These are phyloP conservation scores for Brachionus plicatilis DNA, from an alignment of 1,140 invertebrate genomes.

Conservation along the genomic window DNA sequence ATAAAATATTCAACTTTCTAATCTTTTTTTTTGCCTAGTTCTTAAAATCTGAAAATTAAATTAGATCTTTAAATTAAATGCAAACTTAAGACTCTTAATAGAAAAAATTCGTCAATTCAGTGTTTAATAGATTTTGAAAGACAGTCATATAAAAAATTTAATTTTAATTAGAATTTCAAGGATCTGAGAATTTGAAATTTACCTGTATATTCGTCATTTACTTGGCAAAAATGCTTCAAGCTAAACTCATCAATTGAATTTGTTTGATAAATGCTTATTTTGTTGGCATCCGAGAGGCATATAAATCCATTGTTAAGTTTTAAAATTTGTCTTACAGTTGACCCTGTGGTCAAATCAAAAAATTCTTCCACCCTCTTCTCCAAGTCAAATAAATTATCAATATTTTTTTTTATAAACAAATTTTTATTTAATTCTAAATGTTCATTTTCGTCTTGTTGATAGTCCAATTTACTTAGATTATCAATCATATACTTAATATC, in stretches of 20 bases:
- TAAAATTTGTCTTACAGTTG: neutral
- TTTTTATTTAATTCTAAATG: neutral
- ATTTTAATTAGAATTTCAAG: neutral
- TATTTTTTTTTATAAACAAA: neutral
- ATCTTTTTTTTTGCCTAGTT: neutral
- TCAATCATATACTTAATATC: neutral
- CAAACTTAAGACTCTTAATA: neutral
- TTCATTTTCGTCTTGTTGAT: neutral
- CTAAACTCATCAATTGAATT: neutral
- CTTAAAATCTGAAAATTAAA: neutral
- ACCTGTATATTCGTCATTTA: slow-evolving; percentile 1
- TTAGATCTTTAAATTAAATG: neutral
- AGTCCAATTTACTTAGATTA: neutral
- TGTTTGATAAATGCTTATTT: neutral
- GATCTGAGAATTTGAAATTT: neutral
- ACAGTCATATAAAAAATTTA: neutral
- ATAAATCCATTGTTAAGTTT: slow-evolving; percentile 2
- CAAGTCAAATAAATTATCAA: neutral
- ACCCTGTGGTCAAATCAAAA: neutral
- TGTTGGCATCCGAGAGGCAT: neutral
- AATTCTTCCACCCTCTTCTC: neutral
- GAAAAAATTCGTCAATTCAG: neutral
- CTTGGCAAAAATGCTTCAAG: neutral
- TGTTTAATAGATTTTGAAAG: neutral
- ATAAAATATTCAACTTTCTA: neutral